Conservation (phyloP, 37 sponge, comb jelly and placozoan species). For the Cladorhizidae sp. region DNA sequence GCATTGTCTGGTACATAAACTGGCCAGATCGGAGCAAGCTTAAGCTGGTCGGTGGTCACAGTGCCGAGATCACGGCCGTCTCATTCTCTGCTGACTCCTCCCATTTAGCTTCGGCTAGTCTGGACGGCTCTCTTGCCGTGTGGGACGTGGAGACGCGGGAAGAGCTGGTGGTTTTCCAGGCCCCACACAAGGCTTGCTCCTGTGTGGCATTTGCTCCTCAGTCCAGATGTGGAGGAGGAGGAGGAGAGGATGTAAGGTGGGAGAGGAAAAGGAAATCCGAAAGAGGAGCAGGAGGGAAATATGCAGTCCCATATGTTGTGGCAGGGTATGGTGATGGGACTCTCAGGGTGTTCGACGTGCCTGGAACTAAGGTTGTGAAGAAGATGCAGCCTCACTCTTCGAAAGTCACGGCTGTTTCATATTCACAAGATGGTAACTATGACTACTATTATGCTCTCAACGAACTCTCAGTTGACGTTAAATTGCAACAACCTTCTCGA, state of each 20-base stretch:
- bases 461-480: too few species aligned
- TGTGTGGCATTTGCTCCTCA: slow-evolving; percentile 60
- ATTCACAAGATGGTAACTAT: slow-evolving; percentile 71
- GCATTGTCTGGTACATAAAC: slow-evolving; percentile 80
- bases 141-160: slow-evolving; percentile 66
- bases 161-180: slow-evolving; percentile 59
- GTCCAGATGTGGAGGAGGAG: neutral
- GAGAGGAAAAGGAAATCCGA: neutral
- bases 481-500: too few species aligned
- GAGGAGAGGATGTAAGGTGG: neutral
- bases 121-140: slow-evolving; percentile 64
- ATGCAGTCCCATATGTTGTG: slow-evolving; percentile 16
- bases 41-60: slow-evolving; percentile 75
- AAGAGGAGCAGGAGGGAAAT: too few species aligned
- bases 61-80: slow-evolving; percentile 42
- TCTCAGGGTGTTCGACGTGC: slow-evolving; percentile 74
- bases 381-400: slow-evolving; percentile 83
- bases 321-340: slow-evolving; percentile 88
- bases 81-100: slow-evolving; percentile 17
- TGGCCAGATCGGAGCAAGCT: slow-evolving; percentile 70
- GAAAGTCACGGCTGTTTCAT: slow-evolving; percentile 57
- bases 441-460: too few species aligned
- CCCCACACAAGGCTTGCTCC: slow-evolving; percentile 58
- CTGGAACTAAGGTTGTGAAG: slow-evolving; percentile 15
- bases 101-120: slow-evolving; percentile 42